Evolutionary conservation across 2,113 vertebrate genomes (phyloP).

Genomic region (Macquaria australasica): DNA sequence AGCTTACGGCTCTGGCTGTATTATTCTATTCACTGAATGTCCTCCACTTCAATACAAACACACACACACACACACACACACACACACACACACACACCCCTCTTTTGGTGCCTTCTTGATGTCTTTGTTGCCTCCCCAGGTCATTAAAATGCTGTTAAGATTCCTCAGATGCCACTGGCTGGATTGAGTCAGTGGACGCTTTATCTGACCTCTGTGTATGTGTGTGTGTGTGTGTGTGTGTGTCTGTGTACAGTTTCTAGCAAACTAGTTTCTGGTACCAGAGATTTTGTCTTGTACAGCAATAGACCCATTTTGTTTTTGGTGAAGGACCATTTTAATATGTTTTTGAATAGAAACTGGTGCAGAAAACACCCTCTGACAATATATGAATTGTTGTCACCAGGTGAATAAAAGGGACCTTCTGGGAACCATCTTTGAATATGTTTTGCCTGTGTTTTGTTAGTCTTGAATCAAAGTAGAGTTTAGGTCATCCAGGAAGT

Average conservation of each 20-base stretch:
- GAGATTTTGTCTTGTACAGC: background rate
- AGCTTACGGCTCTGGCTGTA: constrained; percentile 4
- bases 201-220: constrained; percentile 9
- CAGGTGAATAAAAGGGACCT: background rate
- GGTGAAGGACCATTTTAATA: background rate
- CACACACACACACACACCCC: too few relatives aligned
- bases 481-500: constrained; percentile 67
- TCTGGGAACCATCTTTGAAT: background rate
- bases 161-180: constrained; percentile 64
- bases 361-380: background rate
- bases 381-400: background rate
- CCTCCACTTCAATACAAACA: background rate
- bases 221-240: constrained; percentile 15
- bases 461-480: constrained; percentile 36
- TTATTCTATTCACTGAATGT: constrained; percentile 25
- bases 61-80: constrained; percentile 9
- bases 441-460: background rate
- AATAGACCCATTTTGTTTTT: background rate
- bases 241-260: background rate
- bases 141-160: constrained; percentile 66
- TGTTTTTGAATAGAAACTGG: background rate
- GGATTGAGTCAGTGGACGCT: background rate
- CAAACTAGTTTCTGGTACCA: background rate
- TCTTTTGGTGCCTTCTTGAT: constrained; percentile 43
- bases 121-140: constrained; percentile 58